A percentile compares a stretch with the other conserved stretches of the same genome.
Evolutionary conservation across 2,113 vertebrate genomes (phyloP).

Genomic region (Terrapene triunguis): DNA sequence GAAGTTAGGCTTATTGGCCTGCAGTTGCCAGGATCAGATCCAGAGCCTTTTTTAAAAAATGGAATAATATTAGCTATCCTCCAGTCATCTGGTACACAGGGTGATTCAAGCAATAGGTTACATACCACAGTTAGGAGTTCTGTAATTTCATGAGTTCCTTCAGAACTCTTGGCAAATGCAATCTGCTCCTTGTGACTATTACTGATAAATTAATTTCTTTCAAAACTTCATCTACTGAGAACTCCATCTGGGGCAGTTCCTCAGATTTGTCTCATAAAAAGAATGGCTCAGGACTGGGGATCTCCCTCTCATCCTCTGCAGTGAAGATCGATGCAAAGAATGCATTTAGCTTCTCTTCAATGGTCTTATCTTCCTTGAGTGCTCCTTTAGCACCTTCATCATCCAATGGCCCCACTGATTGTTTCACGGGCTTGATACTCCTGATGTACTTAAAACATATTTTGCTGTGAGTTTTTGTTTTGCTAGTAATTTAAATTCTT

Average conservation of each 20-base stretch:
- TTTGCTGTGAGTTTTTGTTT: too few relatives aligned
- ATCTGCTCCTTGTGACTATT: not conserved
- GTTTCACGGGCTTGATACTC: too few relatives aligned
- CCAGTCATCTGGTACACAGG: not conserved
- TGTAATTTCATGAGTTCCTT: not conserved
- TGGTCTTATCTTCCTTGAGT: too few relatives aligned
- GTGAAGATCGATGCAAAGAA: too few relatives aligned
- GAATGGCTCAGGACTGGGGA: too few relatives aligned
- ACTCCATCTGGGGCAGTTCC: not conserved
- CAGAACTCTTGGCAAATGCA: not conserved
- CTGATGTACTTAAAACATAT: too few relatives aligned
- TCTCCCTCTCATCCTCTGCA: too few relatives aligned
- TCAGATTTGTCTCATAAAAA: too few relatives aligned
- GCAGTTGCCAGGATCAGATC: not conserved
- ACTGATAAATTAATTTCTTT: not conserved
- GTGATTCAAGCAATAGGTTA: not conserved
- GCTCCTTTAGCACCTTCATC: too few relatives aligned
- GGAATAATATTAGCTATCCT: not conserved
- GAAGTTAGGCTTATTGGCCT: not conserved
- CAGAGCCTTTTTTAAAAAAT: not conserved
- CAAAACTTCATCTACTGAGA: not conserved
- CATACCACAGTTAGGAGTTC: not conserved
- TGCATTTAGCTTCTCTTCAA: too few relatives aligned
- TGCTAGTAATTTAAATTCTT: too few relatives aligned
- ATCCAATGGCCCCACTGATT: too few relatives aligned